phyloP scores from a whole-genome alignment of 1,140 invertebrate species.

The Drosophila orosa region DNA sequence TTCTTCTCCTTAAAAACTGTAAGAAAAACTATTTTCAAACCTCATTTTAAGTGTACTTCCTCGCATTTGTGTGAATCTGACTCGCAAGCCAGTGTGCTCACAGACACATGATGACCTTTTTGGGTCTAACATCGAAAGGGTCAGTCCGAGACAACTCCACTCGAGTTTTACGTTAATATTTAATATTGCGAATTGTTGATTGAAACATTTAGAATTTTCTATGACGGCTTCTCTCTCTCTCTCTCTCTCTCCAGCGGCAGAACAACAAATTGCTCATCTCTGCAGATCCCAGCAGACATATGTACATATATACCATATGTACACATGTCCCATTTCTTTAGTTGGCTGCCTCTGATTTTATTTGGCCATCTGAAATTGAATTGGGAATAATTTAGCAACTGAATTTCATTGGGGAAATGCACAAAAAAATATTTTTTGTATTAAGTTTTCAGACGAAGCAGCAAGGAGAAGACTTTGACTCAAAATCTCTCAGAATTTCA shows the following conservation, averaged over 20 bases:
- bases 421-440: conserved; percentile 19
- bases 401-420: conserved; percentile 18
- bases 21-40: neutral
- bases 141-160: conserved; percentile 67
- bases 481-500: neutral
- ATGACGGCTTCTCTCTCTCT: conserved; percentile 18
- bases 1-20: neutral
- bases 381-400: conserved; percentile 68
- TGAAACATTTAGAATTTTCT: conserved; percentile 77
- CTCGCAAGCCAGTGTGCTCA: conserved; percentile 10
- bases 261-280: conserved; percentile 60
- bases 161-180: conserved; percentile 80
- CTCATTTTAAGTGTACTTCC: neutral
- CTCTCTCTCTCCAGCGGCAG: conserved; percentile 4
- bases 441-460: neutral
- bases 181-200: conserved; percentile 81
- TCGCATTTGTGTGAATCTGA: conserved; percentile 3
- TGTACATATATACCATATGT: conserved; percentile 3
- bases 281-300: conserved; percentile 30
- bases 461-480: neutral
- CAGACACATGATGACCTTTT: conserved; percentile 70
- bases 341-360: conserved; percentile 72
- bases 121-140: conserved; percentile 62
- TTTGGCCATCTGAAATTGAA: conserved; percentile 77
- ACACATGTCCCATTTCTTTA: conserved; percentile 49